Evolutionary conservation across 2,888 invertebrate species (phyloP).

Genomic region (Siphlonurus alternatus): DNA sequence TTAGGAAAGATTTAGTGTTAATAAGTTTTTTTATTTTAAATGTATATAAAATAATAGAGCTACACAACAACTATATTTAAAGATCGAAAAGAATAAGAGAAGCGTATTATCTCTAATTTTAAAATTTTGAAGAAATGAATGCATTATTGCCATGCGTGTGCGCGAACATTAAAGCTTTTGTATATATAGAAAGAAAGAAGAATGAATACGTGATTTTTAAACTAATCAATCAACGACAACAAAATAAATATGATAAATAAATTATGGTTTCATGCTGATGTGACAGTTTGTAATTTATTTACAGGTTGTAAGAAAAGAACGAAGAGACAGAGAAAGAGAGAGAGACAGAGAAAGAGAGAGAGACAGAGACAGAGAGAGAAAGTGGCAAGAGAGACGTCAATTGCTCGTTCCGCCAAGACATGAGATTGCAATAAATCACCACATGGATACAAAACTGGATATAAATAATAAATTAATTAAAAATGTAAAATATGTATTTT

Average conservation of each 20-base stretch:
- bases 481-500: too few species aligned
- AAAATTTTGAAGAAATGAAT: too few species aligned
- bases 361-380: neutral
- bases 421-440: neutral
- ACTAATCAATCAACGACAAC: neutral
- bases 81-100: too few species aligned
- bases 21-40: too few species aligned
- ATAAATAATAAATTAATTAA: too few species aligned
- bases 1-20: too few species aligned
- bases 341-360: conserved; percentile 4
- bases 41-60: too few species aligned
- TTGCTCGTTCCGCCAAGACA: neutral
- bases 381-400: conserved; percentile 2
- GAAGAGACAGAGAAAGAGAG: neutral
- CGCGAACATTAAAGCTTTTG: neutral
- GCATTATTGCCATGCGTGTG: neutral
- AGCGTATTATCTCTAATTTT: too few species aligned
- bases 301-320: neutral
- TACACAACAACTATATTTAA: too few species aligned
- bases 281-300: neutral
- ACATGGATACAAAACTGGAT: neutral
- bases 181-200: neutral
- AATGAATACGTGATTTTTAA: neutral
- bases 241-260: neutral
- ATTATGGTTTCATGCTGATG: neutral